These are phyloP conservation scores for Tetraodon nigroviridis DNA, from an alignment of 2,113 vertebrate genomes.

Conservation along the genomic window DNA sequence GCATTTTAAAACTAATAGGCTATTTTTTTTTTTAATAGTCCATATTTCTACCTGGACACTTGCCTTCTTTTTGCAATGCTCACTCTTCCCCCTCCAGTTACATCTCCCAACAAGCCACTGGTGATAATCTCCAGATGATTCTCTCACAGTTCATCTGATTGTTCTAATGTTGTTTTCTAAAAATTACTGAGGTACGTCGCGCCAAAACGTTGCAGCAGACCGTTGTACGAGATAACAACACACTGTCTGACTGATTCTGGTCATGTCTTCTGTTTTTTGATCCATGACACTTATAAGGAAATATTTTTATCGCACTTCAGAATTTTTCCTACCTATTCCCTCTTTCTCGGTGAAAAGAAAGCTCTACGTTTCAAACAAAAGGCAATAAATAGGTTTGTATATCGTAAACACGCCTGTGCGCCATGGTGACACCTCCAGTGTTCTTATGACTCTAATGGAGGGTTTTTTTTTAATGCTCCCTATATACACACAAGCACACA, in stretches of 20 bases:
- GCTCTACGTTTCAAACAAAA: conserved; percentile 49
- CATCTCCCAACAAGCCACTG: conserved; percentile 16
- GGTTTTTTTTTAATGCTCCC: too few species aligned
- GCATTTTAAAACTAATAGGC: conserved; percentile 33
- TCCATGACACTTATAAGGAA: conserved; percentile 35
- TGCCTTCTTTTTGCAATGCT: conserved; percentile 22
- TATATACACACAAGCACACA: too few species aligned
- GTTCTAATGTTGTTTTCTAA: conserved; percentile 55
- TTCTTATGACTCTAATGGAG: not conserved
- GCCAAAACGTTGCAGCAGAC: conserved; percentile 46
- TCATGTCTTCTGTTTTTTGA: conserved; percentile 13
- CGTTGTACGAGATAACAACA: conserved; percentile 54
- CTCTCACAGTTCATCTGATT: conserved; percentile 46
- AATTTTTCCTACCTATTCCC: not conserved
- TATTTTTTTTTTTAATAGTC: conserved; percentile 31
- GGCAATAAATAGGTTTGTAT: conserved; percentile 33
- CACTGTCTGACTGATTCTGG: conserved; percentile 34
- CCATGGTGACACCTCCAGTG: not conserved
- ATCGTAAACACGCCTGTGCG: conserved; percentile 46
- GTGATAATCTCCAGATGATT: conserved; percentile 45
- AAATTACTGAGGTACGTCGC: conserved; percentile 56
- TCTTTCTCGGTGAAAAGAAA: conserved; percentile 13
- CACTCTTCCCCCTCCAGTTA: conserved; percentile 7
- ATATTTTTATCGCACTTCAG: conserved; percentile 3
- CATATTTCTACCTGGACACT: conserved; percentile 36